These are phyloP conservation scores for Limosa lapponica DNA, from an alignment of 2,797 vertebrate species.

Conservation along the genomic window DNA sequence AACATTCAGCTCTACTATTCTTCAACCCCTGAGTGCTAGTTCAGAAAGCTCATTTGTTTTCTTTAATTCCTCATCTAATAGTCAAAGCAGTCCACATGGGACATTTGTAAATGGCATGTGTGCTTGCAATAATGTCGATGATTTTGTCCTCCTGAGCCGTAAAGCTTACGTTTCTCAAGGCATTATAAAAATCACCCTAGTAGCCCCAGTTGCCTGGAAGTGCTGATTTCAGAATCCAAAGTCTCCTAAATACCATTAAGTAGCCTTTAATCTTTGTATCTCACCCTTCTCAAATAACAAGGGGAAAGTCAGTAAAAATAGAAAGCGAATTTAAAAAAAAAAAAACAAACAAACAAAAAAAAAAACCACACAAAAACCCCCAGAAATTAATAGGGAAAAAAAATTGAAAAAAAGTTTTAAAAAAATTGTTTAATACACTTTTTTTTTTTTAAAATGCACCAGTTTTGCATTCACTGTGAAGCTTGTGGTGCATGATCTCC, in stretches of 20 bases:
- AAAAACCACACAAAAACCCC: too few relatives aligned
- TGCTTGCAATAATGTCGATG: background rate
- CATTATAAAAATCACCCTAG: background rate
- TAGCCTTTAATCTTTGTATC: background rate
- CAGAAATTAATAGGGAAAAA: background rate
- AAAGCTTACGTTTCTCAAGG: background rate
- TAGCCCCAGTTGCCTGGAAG: background rate
- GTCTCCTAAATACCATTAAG: background rate
- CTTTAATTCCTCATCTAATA: background rate
- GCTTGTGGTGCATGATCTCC: accelerated
- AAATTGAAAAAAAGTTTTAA: background rate
- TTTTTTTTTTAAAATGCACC: background rate
- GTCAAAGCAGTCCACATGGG: background rate
- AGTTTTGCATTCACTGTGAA: background rate
- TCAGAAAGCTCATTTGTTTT: background rate
- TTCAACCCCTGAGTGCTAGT: accelerated
- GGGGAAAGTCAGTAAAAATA: background rate
- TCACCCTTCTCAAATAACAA: background rate
- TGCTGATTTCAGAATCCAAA: background rate
- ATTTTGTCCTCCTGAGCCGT: background rate
- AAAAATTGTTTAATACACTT: background rate
- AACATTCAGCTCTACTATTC: background rate
- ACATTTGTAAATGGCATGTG: background rate
- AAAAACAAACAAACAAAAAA: too few relatives aligned
- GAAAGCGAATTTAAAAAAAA: background rate